A percentile compares a stretch with the other conserved stretches of the same genome.
Conservation (phyloP, 92 coral and sea anemone genomes). For the Isaurus tuberculatus region DNA sequence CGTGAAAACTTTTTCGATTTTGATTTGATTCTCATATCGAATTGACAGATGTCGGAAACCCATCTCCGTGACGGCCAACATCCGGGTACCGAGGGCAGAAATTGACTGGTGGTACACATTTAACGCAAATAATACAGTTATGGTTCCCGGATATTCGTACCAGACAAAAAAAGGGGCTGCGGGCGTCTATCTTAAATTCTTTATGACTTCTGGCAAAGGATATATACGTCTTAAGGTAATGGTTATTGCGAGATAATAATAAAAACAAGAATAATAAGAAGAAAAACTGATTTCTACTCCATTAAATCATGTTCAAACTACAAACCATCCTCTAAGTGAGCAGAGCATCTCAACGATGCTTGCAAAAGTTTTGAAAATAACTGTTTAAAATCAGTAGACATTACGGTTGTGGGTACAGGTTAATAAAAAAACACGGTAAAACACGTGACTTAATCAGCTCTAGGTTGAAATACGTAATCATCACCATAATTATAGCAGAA, state of each 20-base stretch:
- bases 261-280: too few species aligned
- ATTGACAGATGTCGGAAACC: slow-evolving; percentile 38
- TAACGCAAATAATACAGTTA: slow-evolving; percentile 22
- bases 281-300: too few species aligned
- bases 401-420: too few species aligned
- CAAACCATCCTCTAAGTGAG: too few species aligned
- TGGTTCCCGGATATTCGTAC: slow-evolving; percentile 32
- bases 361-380: too few species aligned
- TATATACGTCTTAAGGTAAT: slow-evolving; percentile 28
- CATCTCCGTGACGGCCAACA: slow-evolving; percentile 31
- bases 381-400: too few species aligned
- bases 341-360: too few species aligned
- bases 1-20: not conserved
- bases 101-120: slow-evolving; percentile 49
- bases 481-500: too few species aligned
- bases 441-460: too few species aligned
- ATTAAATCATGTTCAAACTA: too few species aligned
- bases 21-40: not conserved
- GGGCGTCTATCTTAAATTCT: slow-evolving; percentile 37
- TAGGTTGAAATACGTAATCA: too few species aligned
- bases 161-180: slow-evolving; percentile 19
- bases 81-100: slow-evolving; percentile 25
- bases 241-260: not conserved
- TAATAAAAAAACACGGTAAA: too few species aligned
- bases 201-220: slow-evolving; percentile 19